These are phyloP conservation scores for Orchesella flavescens DNA, from an alignment of 2,888 invertebrate genomes.

Conservation along the genomic window DNA sequence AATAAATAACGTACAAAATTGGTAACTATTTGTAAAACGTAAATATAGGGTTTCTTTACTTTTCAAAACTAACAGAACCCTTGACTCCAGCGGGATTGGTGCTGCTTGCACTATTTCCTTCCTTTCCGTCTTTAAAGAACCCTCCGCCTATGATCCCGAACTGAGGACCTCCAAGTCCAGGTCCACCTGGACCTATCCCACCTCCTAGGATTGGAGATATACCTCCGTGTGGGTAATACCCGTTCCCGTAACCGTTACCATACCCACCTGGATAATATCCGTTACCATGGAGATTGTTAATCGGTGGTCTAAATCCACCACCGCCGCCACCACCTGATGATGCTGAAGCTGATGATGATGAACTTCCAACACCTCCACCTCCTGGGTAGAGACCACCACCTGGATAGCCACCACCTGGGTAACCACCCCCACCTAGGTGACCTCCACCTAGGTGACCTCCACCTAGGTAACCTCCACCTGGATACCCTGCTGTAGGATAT, in stretches of 20 bases:
- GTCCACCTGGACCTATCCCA: not conserved
- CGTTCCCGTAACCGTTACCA: not conserved
- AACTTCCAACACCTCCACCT: no score
- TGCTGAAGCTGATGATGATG: not conserved
- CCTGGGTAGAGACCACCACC: not conserved
- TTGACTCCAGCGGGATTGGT: not conserved
- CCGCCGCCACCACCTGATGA: constrained; percentile 1
- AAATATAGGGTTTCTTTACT: no score
- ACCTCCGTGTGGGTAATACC: constrained; percentile 35
- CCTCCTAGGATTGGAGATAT: not conserved
- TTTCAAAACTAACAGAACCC: constrained; percentile 6
- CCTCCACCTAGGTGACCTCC: no score
- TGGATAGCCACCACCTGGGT: no score
- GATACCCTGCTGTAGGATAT: no score
- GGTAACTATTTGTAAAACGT: no score
- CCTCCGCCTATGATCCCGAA: constrained; percentile 17
- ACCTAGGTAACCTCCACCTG: no score
- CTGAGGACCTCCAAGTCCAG: not conserved
- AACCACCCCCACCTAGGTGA: no score
- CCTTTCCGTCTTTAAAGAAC: not conserved
- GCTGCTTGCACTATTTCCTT: not conserved
- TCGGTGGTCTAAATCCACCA: constrained; percentile 8
- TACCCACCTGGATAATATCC: constrained; percentile 36
- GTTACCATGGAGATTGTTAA: not conserved
- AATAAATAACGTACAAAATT: no score